Evolutionary conservation across 1,140 invertebrate species (phyloP), one percentile per base, ranked within the genome.

Genomic region (Drosophila auraria): DNA sequence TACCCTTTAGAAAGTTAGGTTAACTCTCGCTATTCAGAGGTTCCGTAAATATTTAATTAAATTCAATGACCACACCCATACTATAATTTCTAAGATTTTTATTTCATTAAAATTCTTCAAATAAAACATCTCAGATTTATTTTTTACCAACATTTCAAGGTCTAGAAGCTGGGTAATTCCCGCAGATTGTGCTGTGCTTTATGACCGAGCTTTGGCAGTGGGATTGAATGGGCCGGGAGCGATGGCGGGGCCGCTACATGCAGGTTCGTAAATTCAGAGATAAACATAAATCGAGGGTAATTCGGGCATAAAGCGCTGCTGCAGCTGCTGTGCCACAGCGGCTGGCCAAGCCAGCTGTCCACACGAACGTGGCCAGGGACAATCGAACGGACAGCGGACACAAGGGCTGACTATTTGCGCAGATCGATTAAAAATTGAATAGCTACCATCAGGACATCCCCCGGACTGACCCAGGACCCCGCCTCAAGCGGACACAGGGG

Each of bases 221-320:
- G 50, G 14, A 71, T 53, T 44, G 71, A 17, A 51, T 42, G 38
- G 69, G 58, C 12, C 14, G 14, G 20, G 14, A 51, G 42, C 42
- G 8, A 40, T 40, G 63, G 14, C n/a, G 11, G 25, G 63, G 59
- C 53, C 42, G 59, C 53, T 50, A 45, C 49, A 73, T 78, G 83
- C 69, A 53, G 83, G 80, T 81, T 76, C 77, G 84, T 89, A 87
- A 89, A 89, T 89, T 89, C 78, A 78, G 87, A 89, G 80, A 87
- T 87, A 83, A 87, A 89, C 78, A 87, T 89, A 89, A 90, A 89
- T 87, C 84, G 84, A 79, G 70, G 59, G 86, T 89, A 84, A 89
- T 84, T 83, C 84, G 78, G 69, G 81, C 73, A 87, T 81, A 83
- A 89, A 83, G 72, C 80, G 68, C 50, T 65, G 81, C 84, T 84